These are phyloP conservation scores for Lepidocyrtinus sp. DNA, from an alignment of 2,888 invertebrate species.

Conservation along the genomic window DNA sequence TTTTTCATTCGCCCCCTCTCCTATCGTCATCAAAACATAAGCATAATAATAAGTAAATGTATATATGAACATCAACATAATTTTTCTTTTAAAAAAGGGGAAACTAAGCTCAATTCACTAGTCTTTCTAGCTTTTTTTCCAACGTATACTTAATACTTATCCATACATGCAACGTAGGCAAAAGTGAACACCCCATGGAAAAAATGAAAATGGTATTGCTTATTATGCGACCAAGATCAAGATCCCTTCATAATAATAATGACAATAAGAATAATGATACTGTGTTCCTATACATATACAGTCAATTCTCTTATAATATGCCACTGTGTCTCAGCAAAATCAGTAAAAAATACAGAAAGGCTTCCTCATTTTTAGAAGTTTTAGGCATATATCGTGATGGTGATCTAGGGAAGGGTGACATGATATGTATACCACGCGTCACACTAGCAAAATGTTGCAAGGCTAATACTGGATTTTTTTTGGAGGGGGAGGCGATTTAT, in stretches of 20 bases:
- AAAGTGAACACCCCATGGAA: neutral
- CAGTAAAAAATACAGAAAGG: constrained; percentile 18
- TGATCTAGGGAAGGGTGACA: constrained; percentile 6
- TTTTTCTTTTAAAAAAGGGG: constrained; percentile 40
- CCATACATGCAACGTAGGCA: constrained; percentile 18
- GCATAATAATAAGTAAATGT: constrained; percentile 34
- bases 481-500: neutral
- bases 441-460: neutral
- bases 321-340: too few relatives aligned
- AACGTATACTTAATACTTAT: constrained; percentile 17
- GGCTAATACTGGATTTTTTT: neutral
- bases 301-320: neutral
- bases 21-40: constrained; percentile 20
- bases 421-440: constrained; percentile 6
- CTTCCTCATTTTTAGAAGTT: constrained; percentile 6
- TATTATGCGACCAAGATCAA: constrained; percentile 64
- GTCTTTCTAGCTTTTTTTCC: neutral
- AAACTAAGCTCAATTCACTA: neutral
- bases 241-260: constrained; percentile 61
- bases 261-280: constrained; percentile 35
- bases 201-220: constrained; percentile 58
- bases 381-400: constrained; percentile 12
- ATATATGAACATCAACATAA: constrained; percentile 31
- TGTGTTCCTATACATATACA: constrained; percentile 6
- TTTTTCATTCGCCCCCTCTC: constrained; percentile 19